Percentiles rank a stretch among this genome's conserved stretches.
These are phyloP conservation scores for Zoanthus sansibaricus DNA, from an alignment of 92 coral and sea anemone genomes.

Conservation along the genomic window DNA sequence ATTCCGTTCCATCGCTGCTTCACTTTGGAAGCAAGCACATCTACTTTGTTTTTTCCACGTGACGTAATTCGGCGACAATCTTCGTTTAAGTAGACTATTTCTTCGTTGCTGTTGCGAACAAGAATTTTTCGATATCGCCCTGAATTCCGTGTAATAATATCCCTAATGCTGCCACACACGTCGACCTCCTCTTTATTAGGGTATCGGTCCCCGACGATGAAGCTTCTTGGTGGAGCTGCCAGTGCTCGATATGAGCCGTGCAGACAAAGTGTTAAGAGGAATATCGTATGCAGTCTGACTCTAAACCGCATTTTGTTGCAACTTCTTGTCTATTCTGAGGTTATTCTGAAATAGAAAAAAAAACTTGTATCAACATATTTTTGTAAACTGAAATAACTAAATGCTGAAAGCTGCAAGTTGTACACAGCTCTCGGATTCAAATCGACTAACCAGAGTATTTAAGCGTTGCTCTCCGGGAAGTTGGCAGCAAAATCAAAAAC, in stretches of 20 bases:
- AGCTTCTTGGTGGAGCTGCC: constrained; percentile 14
- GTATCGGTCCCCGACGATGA: not conserved
- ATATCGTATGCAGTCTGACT: not conserved
- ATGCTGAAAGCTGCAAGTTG: not conserved
- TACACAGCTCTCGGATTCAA: not conserved
- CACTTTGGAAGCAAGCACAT: constrained; percentile 86
- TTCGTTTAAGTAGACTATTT: constrained; percentile 70
- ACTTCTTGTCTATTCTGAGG: not conserved
- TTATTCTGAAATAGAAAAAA: constrained; percentile 16
- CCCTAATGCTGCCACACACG: constrained; percentile 89
- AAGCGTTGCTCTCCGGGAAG: not conserved
- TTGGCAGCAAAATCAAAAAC: not conserved
- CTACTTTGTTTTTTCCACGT: constrained; percentile 89
- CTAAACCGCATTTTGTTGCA: not conserved
- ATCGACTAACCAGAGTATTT: not conserved
- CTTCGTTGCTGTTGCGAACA: constrained; percentile 82
- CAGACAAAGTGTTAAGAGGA: not conserved
- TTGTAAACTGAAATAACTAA: not conserved
- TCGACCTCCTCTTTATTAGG: constrained; percentile 78
- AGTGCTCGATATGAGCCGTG: not conserved
- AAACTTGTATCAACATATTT: not conserved
- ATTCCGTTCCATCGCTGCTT: constrained; percentile 65
- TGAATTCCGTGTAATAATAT: constrained; percentile 85
- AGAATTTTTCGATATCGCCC: constrained; percentile 88
- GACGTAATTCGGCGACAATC: constrained; percentile 94